These are phyloP conservation scores for Portevinia maculata DNA, from an alignment of 2,888 invertebrate genomes.

Conservation along the genomic window DNA sequence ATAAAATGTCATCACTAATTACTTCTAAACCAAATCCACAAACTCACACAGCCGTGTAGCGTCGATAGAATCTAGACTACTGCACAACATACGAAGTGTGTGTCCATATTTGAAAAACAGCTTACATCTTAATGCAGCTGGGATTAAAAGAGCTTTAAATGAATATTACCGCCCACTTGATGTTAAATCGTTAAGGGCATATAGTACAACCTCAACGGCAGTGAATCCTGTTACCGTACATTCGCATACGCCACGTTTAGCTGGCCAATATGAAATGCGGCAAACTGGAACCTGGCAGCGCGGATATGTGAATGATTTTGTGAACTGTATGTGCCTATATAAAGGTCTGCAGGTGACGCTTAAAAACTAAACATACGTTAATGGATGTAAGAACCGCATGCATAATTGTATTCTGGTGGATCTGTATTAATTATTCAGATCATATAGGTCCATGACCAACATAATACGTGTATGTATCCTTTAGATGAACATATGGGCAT, in stretches of 20 bases:
- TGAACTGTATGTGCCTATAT: slow-evolving; percentile 8
- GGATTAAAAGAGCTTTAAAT: slow-evolving; percentile 73
- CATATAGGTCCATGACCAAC: slow-evolving; percentile 1
- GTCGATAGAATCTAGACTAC: not conserved
- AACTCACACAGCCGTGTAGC: not conserved
- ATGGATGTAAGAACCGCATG: slow-evolving; percentile 74
- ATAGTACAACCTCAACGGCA: slow-evolving; percentile 67
- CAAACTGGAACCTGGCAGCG: slow-evolving; percentile 37
- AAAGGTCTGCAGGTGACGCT: slow-evolving; percentile 68
- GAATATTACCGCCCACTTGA: slow-evolving; percentile 74
- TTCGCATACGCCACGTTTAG: not conserved
- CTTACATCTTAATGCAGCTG: slow-evolving; percentile 68
- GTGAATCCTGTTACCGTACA: slow-evolving; percentile 10
- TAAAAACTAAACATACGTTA: slow-evolving; percentile 73
- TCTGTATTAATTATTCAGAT: slow-evolving; percentile 74
- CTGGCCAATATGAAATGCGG: slow-evolving; percentile 61
- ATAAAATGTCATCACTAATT: slow-evolving; percentile 69
- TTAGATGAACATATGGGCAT: slow-evolving; percentile 65
- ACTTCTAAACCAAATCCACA: slow-evolving; percentile 62
- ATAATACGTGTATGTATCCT: slow-evolving; percentile 23
- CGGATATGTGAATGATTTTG: slow-evolving; percentile 61
- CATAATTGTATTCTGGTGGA: slow-evolving; percentile 73
- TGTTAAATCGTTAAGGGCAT: slow-evolving; percentile 71
- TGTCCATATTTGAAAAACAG: slow-evolving; percentile 63
- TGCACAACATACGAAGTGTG: not conserved